A percentile compares a stretch with the other conserved stretches of the same genome.
Evolutionary conservation across 2,888 invertebrate species (phyloP).

Genomic region (Agrochola circellaris): DNA sequence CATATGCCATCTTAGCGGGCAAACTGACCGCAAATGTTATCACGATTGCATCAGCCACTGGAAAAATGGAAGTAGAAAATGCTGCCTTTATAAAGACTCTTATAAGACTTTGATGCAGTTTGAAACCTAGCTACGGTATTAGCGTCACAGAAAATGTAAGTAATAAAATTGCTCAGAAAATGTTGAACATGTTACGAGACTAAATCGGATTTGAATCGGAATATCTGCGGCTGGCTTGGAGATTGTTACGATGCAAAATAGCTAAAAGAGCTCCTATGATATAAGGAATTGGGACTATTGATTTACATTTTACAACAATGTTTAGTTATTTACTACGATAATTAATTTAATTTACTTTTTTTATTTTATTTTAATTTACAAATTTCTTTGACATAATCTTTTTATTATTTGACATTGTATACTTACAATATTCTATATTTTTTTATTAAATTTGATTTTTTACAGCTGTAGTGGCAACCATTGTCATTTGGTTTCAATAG

Average conservation of each 20-base stretch:
- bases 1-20: not conserved
- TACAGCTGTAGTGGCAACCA: no score
- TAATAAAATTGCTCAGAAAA: slow-evolving; percentile 9
- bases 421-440: no score
- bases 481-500: no score
- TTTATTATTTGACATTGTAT: no score
- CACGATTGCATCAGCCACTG: not conserved
- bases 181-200: slow-evolving; percentile 13
- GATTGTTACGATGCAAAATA: slow-evolving; percentile 19
- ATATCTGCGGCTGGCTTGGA: slow-evolving; percentile 9
- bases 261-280: not conserved
- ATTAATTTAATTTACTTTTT: no score
- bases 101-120: not conserved
- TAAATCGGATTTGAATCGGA: slow-evolving; percentile 35
- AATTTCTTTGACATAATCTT: no score
- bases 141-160: slow-evolving; percentile 11
- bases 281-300: not conserved
- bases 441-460: no score
- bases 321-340: not conserved
- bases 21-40: slow-evolving; percentile 2
- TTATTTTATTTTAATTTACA: no score
- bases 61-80: slow-evolving; percentile 9
- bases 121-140: slow-evolving; percentile 4
- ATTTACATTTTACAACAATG: not conserved
- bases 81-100: not conserved